Base-by-base conservation (phyloP, 2,888 invertebrate genomes). In the Philopedon plagiatum region DNA sequence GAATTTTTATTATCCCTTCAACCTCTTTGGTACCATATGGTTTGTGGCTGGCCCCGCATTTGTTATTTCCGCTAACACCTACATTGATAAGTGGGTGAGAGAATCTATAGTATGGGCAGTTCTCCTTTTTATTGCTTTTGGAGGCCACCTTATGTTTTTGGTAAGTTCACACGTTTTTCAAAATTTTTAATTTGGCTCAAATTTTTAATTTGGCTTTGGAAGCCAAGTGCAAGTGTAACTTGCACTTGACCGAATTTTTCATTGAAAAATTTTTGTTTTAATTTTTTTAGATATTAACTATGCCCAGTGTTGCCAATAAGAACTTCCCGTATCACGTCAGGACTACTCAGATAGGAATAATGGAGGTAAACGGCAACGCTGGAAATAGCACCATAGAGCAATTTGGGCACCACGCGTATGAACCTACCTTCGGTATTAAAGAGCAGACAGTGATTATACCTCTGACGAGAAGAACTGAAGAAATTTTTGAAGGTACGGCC, bases 291-390 rank as follows among this genome's bases (percentile, higher is more conserved):
- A 61, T 29, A 26, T 29, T 61, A 13, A 41, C 41, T 44, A 86
- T 95, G 81, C 97, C 97, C 1, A 92, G 93, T 1, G 91, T 93
- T 71, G 94, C 94, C 0, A 96, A 96, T 82, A 92, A 92, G 80
- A 95, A 95, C 82, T 96, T 97, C 80, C 97, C 97, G 0, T 97
- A 94, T 83, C 96, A 97, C 83, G 95, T 96, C 26, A 65, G 75
- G 8, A 62, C 96, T 0, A 93, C 93, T 0, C 95, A 96, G 86
- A 91, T 93, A 26, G 92, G 91, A 0, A 88, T 91, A 0, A 91
- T 92, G 91, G 90, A 91, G 83, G 86, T 89, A 67, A 82, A 83
- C 18, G 79, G 79, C 5, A 78, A 87, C 84, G 86, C 87, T 26
- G 87, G 88, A 2, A 86, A 85, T 58, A 85, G 87, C 0, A 86